Base-by-base conservation (phyloP, 2,888 invertebrate genomes). In the Cephus nigrinus region DNA sequence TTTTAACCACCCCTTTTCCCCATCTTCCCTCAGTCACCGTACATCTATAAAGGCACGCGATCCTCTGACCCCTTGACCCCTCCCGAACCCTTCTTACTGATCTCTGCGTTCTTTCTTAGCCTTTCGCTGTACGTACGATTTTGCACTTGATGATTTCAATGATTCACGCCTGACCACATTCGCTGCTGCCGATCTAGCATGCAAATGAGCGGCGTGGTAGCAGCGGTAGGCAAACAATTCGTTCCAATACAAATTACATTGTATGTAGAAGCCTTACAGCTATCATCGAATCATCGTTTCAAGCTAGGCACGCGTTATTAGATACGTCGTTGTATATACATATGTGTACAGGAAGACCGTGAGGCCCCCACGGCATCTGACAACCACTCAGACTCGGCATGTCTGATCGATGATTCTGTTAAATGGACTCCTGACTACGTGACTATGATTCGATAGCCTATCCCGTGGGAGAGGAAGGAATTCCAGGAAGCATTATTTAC, bases 231-330 rank as follows among this genome's bases (percentile, higher is more conserved):
- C 76, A 75, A 69, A 75, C 76, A 76, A 78, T 78, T 78, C 75
- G 76, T 76, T 78, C 76, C 78, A 75, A 78, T 78, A 78, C 78
- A 78, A 78, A 78, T 78, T 78, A 78, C 78, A 78, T 72, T 78
- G 78, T 75, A 68, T 68, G 76, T 78, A 75, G 72, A 75, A 75
- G 78, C 75, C 78, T 78, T 78, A 76, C 72, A 72, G 76, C 78
- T 75, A 78, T 78, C 78, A 78, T 78, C 78, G 78, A 78, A 75
- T 76, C 78, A 78, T 78, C 76, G 75, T 75, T 72, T 15, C 75
- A 69, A 33, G 32, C 71, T n/a, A 76, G 55, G 76, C 78, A 76
- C 74, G 74, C 74, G 74, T 74, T 74, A 74, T 35, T 33, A 71
- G 71, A 71, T 71, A 71, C 71, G 71, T 55, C 23, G 23, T 55